phyloP scores from a whole-genome alignment of 2,888 invertebrate genomes.

The Dryocosmus kuriphilus region DNA sequence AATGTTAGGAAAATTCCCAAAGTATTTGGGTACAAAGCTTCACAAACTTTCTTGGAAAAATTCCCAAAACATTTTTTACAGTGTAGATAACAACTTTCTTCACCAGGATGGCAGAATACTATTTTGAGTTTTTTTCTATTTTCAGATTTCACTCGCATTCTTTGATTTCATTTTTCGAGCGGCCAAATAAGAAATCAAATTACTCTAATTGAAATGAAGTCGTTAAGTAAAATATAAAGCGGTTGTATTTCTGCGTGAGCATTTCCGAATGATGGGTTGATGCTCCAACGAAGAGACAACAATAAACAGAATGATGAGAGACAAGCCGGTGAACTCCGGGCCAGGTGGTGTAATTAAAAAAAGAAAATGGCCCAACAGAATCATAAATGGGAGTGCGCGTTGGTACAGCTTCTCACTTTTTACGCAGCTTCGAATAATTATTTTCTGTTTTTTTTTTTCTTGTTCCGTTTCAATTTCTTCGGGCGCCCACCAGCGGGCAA shows the following conservation, averaged over 20 bases:
- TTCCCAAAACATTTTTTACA: no score
- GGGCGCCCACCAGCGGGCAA: conserved; percentile 35
- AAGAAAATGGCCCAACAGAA: conserved; percentile 10
- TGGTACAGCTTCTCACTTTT: conserved; percentile 33
- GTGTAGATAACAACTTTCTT: no score
- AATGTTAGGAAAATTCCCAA: no score
- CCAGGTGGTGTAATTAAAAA: conserved; percentile 28
- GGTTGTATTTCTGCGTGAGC: background rate
- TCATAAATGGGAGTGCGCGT: conserved; percentile 4
- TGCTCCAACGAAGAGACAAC: conserved; percentile 11
- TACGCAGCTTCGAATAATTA: conserved; percentile 28
- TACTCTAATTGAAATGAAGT: conserved; percentile 26
- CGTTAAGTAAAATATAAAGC: conserved; percentile 22
- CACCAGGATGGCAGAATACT: no score
- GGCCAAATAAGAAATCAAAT: background rate
- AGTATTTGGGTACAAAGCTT: no score
- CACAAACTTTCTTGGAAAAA: no score
- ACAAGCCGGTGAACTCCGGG: conserved; percentile 5
- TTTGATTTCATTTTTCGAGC: background rate
- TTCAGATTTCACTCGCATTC: background rate
- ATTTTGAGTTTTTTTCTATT: background rate
- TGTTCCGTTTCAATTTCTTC: conserved; percentile 16
- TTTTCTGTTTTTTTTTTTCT: background rate
- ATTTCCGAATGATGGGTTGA: background rate
- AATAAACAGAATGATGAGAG: conserved; percentile 32